Evolutionary conservation across 2,888 invertebrate genomes (phyloP), one percentile per base, ranked within the genome.

Genomic region (Harpalus rufipes): DNA sequence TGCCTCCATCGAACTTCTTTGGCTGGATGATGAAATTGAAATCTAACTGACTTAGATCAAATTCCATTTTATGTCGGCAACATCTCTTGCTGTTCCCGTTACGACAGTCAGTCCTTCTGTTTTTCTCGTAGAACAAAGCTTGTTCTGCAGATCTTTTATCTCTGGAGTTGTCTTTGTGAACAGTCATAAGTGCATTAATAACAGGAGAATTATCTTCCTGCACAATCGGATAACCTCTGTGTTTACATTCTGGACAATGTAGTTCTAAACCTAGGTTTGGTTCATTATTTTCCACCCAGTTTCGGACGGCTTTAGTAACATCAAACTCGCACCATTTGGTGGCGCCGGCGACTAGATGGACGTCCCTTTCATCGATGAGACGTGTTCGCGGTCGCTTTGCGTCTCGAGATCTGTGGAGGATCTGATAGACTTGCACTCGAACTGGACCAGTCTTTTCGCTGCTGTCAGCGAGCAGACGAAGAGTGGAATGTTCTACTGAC

Each of bases 1-100:
- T 95, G 12, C 95, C 95, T 0, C 95, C 95, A 89, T 95, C 95
- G 89, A 95, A 95, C 14, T 91, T 92, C 89, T 93, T 93, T n/a
- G 95, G 95, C 86, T 94, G 94, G 72, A 95, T 91, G 76, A 95
- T 94, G 87, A 93, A 94, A 86, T 93, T 93, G 88, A 94, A 93
- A 21, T 93, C 94, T 10, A 82, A 51, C 61, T 81, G 56, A 18
- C 21, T 76, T 51, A 81, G 51, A 76, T 81, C 63, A 56, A 85
- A 87, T 85, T 87, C 87, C 93, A 95, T 93, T 78, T 93, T 92
- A 88, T 95, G 94, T 12, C 95, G 92, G 88, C 95, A 95, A 88
- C 95, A 95, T 87, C 91, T 91, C 79, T 91, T 90, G 87, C 92
- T 93, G 86, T 92, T 92, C 0, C 92, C 90, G 63, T 92, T 92